These are phyloP conservation scores for Drosophila leontia DNA, from an alignment of 1,140 invertebrate species.

Conservation along the genomic window DNA sequence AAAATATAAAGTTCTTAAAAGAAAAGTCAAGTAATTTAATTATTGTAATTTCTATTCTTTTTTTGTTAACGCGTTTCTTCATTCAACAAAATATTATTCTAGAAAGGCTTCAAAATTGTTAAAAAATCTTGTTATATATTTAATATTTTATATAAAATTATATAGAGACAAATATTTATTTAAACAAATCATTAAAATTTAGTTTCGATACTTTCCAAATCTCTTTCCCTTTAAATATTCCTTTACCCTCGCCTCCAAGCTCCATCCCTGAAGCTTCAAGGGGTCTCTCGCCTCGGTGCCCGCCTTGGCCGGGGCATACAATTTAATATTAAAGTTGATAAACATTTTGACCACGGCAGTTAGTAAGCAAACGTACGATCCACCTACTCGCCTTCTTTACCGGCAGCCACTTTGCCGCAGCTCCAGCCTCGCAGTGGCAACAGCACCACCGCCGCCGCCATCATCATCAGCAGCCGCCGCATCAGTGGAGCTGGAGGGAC, in stretches of 20 bases:
- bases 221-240: not conserved
- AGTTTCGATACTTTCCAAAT: not conserved
- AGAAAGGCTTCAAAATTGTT: too few species aligned
- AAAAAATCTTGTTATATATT: too few species aligned
- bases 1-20: not conserved
- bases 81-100: too few species aligned
- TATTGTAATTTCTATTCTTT: too few species aligned
- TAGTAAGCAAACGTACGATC: conserved; percentile 84
- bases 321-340: conserved; percentile 85
- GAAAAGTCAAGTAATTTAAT: too few species aligned
- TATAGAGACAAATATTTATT: too few species aligned
- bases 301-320: conserved; percentile 70
- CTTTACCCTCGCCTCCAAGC: not conserved
- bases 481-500: conserved; percentile 23
- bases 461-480: conserved; percentile 45
- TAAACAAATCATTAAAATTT: not conserved
- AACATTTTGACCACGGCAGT: conserved; percentile 84
- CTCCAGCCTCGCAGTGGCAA: conserved; percentile 51
- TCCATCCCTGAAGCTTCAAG: conserved; percentile 37
- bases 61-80: not conserved
- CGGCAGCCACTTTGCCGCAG: conserved; percentile 58
- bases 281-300: conserved; percentile 12
- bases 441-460: conserved; percentile 54
- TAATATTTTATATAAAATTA: too few species aligned
- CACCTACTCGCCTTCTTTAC: conserved; percentile 83